Conservation (phyloP, 2,888 invertebrate species). For the Chironomus riparius region DNA sequence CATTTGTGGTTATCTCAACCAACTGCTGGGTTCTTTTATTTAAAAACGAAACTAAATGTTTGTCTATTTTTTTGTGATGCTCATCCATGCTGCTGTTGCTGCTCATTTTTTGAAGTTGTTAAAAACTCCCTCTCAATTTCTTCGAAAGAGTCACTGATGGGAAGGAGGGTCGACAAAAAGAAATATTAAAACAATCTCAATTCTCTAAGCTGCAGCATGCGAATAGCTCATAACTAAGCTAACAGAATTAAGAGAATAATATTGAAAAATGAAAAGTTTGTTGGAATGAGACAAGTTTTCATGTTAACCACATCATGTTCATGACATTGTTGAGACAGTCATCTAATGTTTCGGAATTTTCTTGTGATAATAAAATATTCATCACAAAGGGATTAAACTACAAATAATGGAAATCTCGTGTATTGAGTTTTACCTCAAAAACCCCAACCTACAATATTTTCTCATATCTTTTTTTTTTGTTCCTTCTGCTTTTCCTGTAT, state of each 20-base stretch:
- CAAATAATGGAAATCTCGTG: constrained; percentile 27
- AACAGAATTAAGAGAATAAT: neutral
- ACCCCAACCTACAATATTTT: neutral
- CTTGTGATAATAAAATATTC: constrained; percentile 24
- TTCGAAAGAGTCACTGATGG: no score
- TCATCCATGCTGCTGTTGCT: no score
- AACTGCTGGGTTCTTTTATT: no score
- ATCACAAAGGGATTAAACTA: constrained; percentile 25
- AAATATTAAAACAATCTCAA: no score
- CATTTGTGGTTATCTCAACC: neutral
- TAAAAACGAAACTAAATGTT: no score
- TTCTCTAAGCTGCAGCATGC: no score
- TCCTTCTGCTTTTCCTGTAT: no score
- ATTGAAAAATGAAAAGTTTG: neutral
- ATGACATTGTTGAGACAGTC: constrained; percentile 8
- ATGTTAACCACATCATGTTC: constrained; percentile 1
- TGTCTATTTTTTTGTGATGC: no score
- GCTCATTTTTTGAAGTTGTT: no score
- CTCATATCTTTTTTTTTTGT: neutral
- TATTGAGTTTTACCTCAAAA: constrained; percentile 19
- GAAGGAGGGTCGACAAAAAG: no score
- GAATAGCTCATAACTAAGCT: no score
- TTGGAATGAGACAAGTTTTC: neutral
- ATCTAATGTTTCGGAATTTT: neutral
- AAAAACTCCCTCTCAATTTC: no score